Evolutionary conservation across 2,888 invertebrate species (phyloP), one percentile per base, ranked within the genome.

Genomic region (Tridacna crocea): DNA sequence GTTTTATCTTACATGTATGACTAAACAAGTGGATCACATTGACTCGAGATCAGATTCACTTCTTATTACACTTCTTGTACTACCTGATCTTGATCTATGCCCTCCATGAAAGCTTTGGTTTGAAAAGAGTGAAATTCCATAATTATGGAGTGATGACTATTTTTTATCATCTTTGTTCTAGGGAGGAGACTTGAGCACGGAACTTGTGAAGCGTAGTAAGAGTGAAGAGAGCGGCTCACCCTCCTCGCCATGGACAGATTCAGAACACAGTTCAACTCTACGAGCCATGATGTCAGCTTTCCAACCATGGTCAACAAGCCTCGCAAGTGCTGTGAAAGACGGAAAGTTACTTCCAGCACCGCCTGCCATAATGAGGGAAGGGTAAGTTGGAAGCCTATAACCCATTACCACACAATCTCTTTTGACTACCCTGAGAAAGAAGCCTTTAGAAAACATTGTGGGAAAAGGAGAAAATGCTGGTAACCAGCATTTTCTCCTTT

Each of bases 291-390:
- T 90, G 77, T 91, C 92, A 0, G 91, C 92, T 48, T 92, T 92
- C 85, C 89, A 90, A 55, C 91, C 91, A 2, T 93, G 92, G 92
- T 88, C 91, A n/a, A 90, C 90, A 3, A 84, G 85, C 26, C 72
- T 91, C 48, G 79, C 88, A 48, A 87, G 80, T 72, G 84, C 90
- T 27, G 82, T 89, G 36, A 92, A 92, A 75, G 92, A 92, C 36
- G 90, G 90, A 27, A 93, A 93, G 80, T 79, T 90, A 22, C 75
- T 91, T 60, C 91, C 91, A 0, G 87, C 89, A 6, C 86, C 91
- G 12, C 89, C 91, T 24, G 89, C 89, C 47, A 90, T 93, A 48
- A 90, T 92, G 89, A 89, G 92, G 84, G 92, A 92, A 65, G 89
- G 90, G 92, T 92, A 82, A 77, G 92, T 90, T 12, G 3, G 8